Base-by-base conservation (phyloP, 2,797 vertebrate genomes). In the Rhinatrema bivittatum region DNA sequence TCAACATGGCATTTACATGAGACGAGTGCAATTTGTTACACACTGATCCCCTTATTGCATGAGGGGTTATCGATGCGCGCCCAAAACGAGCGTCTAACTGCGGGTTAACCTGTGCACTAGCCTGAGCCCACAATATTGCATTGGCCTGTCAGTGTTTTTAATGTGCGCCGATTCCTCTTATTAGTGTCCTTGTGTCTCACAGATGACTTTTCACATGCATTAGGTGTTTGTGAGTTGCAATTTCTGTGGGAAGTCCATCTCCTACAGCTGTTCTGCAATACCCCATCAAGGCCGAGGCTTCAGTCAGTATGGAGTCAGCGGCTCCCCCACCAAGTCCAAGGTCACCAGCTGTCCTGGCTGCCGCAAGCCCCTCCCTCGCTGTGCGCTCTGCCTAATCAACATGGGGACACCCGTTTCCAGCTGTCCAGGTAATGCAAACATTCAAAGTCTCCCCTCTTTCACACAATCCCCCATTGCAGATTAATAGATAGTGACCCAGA, bases 171-270 rank as follows among this genome's bases (percentile, higher is more conserved):
- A n/a, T n/a, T n/a, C n/a, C n/a, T n/a, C n/a, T n/a, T n/a, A n/a
- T n/a, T n/a, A n/a, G n/a, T n/a, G n/a, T n/a, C n/a, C n/a, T n/a
- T n/a, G n/a, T n/a, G n/a, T n/a, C n/a, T n/a, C n/a, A n/a, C n/a
- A n/a, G n/a, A n/a, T n/a, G n/a, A n/a, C n/a, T n/a, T n/a, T n/a
- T n/a, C n/a, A n/a, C n/a, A n/a, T n/a, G n/a, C 53, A 17, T 25
- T 68, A 99, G 95, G 95, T 99, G 60, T 99, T 98, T 62, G 96
- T 99, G 69, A 99, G 96, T 78, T 99, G 96, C 79, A 99, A 99
- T 82, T 99, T 99, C 76, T 99, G 96, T 29, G 96, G 96, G 30
- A 99, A 99, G 74, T 98, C 94, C 25, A 99, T 99, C 70, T 98
- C 96, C 19, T 99, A 95, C 76, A 97, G 94, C 78, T 97, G 93